A percentile compares a stretch with the other conserved stretches of the same genome.
These are phyloP conservation scores for Montipora foliosa DNA, from an alignment of 64 coral and sea anemone genomes.

Conservation along the genomic window DNA sequence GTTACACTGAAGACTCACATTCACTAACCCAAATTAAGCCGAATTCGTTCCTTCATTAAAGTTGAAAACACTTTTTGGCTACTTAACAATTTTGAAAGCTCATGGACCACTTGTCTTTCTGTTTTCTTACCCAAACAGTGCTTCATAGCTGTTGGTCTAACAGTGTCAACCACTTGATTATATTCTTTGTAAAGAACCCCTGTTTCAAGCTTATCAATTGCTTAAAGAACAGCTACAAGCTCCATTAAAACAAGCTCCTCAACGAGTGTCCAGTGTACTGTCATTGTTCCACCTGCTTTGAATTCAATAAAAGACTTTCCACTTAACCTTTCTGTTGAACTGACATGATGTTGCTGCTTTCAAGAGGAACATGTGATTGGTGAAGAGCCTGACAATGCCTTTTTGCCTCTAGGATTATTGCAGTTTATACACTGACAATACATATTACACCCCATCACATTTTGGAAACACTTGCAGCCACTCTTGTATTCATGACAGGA, in stretches of 20 bases:
- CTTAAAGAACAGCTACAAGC: slow-evolving; percentile 27
- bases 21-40: slow-evolving; percentile 45
- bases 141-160: slow-evolving; percentile 41
- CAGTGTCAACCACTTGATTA: slow-evolving; percentile 44
- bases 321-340: slow-evolving; percentile 39
- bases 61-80: slow-evolving; percentile 54
- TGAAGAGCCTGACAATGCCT: neutral
- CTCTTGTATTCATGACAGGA: slow-evolving; percentile 50
- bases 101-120: slow-evolving; percentile 50
- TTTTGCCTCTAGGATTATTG: slow-evolving; percentile 43
- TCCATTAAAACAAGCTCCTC: slow-evolving; percentile 72
- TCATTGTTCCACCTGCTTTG: slow-evolving; percentile 37
- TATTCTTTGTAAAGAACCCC: slow-evolving; percentile 43
- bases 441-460: slow-evolving; percentile 45
- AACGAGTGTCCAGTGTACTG: slow-evolving; percentile 58
- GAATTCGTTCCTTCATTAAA: slow-evolving; percentile 66
- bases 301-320: slow-evolving; percentile 48
- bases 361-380: slow-evolving; percentile 25
- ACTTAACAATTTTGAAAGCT: slow-evolving; percentile 49
- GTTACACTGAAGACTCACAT: neutral
- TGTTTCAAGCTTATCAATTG: slow-evolving; percentile 54
- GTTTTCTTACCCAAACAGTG: slow-evolving; percentile 56
- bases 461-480: slow-evolving; percentile 61
- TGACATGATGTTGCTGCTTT: slow-evolving; percentile 48
- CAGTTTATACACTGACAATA: slow-evolving; percentile 60